Conservation (phyloP, 2,797 vertebrate species). For the Peromyscus nudipes region DNA sequence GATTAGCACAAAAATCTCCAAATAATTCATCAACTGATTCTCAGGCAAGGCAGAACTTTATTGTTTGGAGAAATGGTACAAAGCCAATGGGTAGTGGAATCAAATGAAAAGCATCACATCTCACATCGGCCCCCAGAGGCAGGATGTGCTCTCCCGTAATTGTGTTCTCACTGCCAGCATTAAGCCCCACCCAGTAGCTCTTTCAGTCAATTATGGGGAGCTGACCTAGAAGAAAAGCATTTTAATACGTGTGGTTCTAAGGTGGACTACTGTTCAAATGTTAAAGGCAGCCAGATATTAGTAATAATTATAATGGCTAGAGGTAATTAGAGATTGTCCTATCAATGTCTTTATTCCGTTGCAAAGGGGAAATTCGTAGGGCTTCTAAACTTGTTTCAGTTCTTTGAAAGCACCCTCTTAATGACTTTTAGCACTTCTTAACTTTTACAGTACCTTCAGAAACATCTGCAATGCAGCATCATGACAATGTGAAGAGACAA, state of each 20-base stretch:
- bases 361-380: slow-evolving; percentile 32
- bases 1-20: slow-evolving; percentile 24
- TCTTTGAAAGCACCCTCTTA: slow-evolving; percentile 55
- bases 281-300: slow-evolving; percentile 61
- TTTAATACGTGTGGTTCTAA: slow-evolving; percentile 50
- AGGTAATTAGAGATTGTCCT: slow-evolving; percentile 60
- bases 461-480: slow-evolving; percentile 55
- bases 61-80: slow-evolving; percentile 63
- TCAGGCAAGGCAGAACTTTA: slow-evolving; percentile 13
- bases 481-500: slow-evolving; percentile 47
- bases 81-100: slow-evolving; percentile 21
- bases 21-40: slow-evolving; percentile 49
- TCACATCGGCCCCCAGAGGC: neutral
- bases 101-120: slow-evolving; percentile 24
- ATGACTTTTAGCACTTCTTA: slow-evolving; percentile 30
- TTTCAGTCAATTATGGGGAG: slow-evolving; percentile 59
- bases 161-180: neutral
- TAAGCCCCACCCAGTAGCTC: slow-evolving; percentile 27
- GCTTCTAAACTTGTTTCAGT: slow-evolving; percentile 49
- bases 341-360: slow-evolving; percentile 41
- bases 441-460: slow-evolving; percentile 24
- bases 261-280: slow-evolving; percentile 60
- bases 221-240: slow-evolving; percentile 44
- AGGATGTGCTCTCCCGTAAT: slow-evolving; percentile 21
- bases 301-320: slow-evolving; percentile 49